Base-by-base conservation (phyloP, 2,113 vertebrate species). In the Nesoenas mayeri region DNA sequence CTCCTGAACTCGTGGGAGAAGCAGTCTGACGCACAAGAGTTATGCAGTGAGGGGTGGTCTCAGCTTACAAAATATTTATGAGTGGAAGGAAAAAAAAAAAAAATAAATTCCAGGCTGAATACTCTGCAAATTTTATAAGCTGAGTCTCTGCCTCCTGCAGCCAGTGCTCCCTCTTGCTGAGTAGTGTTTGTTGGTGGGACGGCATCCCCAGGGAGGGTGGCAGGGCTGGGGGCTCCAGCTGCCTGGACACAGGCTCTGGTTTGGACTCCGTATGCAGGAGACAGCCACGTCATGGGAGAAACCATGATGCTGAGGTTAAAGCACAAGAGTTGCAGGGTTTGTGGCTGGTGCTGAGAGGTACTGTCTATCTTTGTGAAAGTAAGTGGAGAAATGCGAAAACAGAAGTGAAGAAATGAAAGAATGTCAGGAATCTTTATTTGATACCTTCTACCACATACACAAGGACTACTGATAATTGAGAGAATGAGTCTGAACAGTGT, bases 161-260 rank as follows among this genome's bases (percentile, higher is more conserved):
- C 17, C 0, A 0, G 11, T 1, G 7, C 5, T 53, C 29, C 36
- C 32, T 24, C 8, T 19, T 58, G 29, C 42, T 40, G 36, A 88
- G 53, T 48, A 77, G 14, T 36, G 7, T 26, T 29, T 56, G 40
- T 28, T 12, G 1, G 0, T 1, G 4, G 69, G 29, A 8, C 3
- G 2, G 48, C 18, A 12, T 31, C 17, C 29, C 20, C 14, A 17
- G 40, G 5, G 26, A 5, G 19, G 50, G 26, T 19, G 19, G 11
- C 58, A 71, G 40, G 21, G 8, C 6, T 40, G 17, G 16, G 26
- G n/a, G 24, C 9, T 44, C 40, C 8, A 0, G 15, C 18, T 73
- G 21, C 48, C 29, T 9, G 4, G 18, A 26, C 36, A n/a, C 32
- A 15, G 40, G 10, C 29, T 70, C n/a, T 50, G 26, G 8, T 79